Base-by-base conservation (phyloP, 2,797 vertebrate genomes). In the Eulemur albifrons region DNA sequence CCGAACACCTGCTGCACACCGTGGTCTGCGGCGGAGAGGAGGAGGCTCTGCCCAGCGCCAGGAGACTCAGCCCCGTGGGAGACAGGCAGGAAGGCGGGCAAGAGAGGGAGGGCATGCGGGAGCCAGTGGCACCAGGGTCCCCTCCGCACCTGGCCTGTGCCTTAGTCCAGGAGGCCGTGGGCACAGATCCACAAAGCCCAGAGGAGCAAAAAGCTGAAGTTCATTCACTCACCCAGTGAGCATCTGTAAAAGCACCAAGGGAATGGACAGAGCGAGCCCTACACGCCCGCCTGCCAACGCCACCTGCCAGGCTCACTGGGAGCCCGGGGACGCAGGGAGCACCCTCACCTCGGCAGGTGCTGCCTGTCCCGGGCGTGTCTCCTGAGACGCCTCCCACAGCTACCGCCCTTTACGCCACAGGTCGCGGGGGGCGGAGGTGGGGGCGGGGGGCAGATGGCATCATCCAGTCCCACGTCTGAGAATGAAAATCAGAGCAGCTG, bases 161-260 rank as follows among this genome's bases (percentile, higher is more conserved):
- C 18, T 7, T 54, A 20, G 20, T 11, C 45, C 20, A 76, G 20
- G 45, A 76, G 48, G 75, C 32, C 4, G 3, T 50, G 32, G 18
- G 32, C 75, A 50, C 48, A 52, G 75, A n/a, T 21, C 0, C 52
- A 54, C 32, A 20, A 7, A 20, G 45, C 48, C 50, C 48, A 0
- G 75, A 25, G 21, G 45, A 54, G 12, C 48, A 35, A 77, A 77
- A 35, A 14, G 32, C 7, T 0, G 70, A 54, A 15, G 75, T 25
- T 25, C 75, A 54, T 35, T 35, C 75, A 4, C 75, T 11, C 20
- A 7, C 7, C 35, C 73, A 21, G 18, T 4, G 45, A 50, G 4
- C 20, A 4, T 50, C 20, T 20, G 2, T 54, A 8, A 14, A 35
- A 35, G 32, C n/a, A 0, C 6, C 1, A 1, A 13, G 48, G 48